Percentiles rank a stretch among this genome's conserved stretches.
Conservation (phyloP, 1,140 invertebrate species). For the Trinorchestia longiramus region DNA sequence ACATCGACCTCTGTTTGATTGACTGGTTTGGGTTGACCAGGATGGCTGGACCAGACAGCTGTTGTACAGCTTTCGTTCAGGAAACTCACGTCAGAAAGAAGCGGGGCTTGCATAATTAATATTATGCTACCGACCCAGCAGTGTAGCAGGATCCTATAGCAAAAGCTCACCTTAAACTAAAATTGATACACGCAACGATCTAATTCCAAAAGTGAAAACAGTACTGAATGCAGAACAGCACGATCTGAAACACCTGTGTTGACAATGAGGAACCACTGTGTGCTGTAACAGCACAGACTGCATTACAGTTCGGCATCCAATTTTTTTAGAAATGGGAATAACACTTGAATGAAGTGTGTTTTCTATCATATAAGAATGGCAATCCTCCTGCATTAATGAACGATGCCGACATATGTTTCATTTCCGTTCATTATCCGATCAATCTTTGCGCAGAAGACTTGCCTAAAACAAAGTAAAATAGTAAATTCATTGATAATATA, state of each 20-base stretch:
- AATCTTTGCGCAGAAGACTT: too few relatives aligned
- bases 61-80: neutral
- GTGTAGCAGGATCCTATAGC: neutral
- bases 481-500: too few relatives aligned
- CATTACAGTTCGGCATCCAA: too few relatives aligned
- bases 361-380: too few relatives aligned
- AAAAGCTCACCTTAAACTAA: neutral
- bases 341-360: neutral
- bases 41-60: neutral
- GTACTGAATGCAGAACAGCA: neutral
- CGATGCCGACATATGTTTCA: too few relatives aligned
- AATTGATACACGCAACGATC: neutral
- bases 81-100: neutral
- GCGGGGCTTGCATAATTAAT: neutral
- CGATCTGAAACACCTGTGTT: too few relatives aligned
- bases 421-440: too few relatives aligned
- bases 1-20: neutral
- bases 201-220: neutral
- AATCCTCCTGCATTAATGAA: too few relatives aligned
- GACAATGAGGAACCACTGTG: too few relatives aligned
- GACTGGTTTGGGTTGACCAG: neutral
- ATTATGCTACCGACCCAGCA: neutral
- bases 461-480: too few relatives aligned
- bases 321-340: neutral
- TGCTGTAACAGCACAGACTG: too few relatives aligned